Percentiles rank a stretch among this genome's conserved stretches.
Evolutionary conservation across 2,797 vertebrate genomes (phyloP).

Genomic region (Cossypha niveicapilla): DNA sequence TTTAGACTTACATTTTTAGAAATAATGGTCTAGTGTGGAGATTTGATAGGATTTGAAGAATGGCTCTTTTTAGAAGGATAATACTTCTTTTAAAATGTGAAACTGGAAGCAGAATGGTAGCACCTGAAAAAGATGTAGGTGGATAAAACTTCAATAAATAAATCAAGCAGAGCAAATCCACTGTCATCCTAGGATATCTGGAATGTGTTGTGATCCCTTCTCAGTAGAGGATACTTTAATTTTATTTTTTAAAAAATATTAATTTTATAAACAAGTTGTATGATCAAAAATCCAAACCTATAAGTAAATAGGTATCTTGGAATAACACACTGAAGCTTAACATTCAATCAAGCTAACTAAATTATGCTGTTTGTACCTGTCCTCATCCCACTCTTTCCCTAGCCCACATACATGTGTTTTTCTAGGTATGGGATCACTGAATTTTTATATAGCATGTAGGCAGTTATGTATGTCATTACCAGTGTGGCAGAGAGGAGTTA

Average conservation of each 20-base stretch:
- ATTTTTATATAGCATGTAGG: constrained; percentile 41
- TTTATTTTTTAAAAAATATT: background rate
- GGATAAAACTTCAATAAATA: constrained; percentile 9
- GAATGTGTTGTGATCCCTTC: background rate
- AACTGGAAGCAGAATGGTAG: background rate
- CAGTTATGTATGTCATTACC: constrained; percentile 24
- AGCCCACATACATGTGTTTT: constrained; percentile 31
- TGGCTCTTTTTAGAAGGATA: background rate
- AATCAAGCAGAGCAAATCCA: constrained; percentile 7
- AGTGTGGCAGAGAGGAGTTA: background rate
- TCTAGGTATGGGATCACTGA: constrained; percentile 11
- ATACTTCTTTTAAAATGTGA: background rate
- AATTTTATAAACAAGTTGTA: background rate
- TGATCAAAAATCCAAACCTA: background rate
- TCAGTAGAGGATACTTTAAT: background rate
- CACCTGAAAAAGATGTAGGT: constrained; percentile 12
- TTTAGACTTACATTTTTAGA: background rate
- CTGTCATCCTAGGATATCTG: background rate
- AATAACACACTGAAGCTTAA: background rate
- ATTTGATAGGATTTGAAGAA: background rate
- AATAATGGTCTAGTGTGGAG: background rate
- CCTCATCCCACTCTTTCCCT: constrained; percentile 8
- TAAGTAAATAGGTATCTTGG: background rate
- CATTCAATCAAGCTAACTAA: background rate
- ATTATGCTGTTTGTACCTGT: constrained; percentile 17